A percentile compares a stretch with the other conserved stretches of the same genome.
These are phyloP conservation scores for Phocoena sinus DNA, from an alignment of 2,113 vertebrate genomes.

Conservation along the genomic window DNA sequence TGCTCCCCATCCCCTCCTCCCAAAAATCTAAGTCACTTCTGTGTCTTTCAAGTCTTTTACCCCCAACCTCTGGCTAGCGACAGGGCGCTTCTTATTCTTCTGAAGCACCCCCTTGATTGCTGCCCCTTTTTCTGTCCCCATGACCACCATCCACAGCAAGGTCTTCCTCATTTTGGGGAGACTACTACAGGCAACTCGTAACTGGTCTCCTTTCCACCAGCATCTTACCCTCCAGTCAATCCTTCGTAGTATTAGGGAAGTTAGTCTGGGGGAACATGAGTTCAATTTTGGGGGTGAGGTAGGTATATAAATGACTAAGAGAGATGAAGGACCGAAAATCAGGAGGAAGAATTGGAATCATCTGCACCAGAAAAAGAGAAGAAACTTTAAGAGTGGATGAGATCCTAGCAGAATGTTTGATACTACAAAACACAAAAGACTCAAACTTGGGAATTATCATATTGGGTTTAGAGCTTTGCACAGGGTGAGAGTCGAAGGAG, in stretches of 20 bases:
- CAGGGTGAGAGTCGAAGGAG: neutral
- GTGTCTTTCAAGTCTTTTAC: neutral
- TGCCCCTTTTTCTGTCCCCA: neutral
- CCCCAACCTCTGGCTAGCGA: neutral
- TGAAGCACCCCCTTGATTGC: neutral
- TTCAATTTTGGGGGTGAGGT: neutral
- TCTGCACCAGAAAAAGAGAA: neutral
- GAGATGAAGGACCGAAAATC: neutral
- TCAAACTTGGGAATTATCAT: neutral
- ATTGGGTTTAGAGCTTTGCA: neutral
- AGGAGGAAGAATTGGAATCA: neutral
- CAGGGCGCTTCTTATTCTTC: neutral
- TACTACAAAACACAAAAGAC: neutral
- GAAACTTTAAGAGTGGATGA: neutral
- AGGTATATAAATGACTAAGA: neutral
- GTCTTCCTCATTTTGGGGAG: neutral
- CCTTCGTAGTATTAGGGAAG: neutral
- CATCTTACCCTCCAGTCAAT: neutral
- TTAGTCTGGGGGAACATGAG: neutral
- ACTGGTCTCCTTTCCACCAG: neutral
- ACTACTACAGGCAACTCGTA: neutral
- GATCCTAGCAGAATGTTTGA: neutral
- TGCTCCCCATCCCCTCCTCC: neutral
- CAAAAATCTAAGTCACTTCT: neutral
- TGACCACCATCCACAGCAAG: neutral